These are phyloP conservation scores for Gryllus bimaculatus DNA, from an alignment of 1,140 invertebrate species.

Conservation along the genomic window DNA sequence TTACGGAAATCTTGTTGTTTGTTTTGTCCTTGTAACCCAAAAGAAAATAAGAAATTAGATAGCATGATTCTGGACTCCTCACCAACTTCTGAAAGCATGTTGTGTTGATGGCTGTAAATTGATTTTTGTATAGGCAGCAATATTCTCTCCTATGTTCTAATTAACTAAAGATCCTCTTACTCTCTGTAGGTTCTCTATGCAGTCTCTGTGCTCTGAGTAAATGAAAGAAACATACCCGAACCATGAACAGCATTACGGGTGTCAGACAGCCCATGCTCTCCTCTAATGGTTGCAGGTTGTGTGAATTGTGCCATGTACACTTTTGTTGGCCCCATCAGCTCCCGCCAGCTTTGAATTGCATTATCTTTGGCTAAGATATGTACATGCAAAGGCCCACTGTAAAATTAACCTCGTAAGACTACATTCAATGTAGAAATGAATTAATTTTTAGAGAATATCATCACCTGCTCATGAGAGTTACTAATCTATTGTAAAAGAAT, in stretches of 20 bases:
- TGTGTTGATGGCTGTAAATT: too few species aligned
- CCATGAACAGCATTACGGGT: constrained; percentile 88
- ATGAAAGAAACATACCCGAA: constrained; percentile 53
- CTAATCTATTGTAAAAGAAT: constrained; percentile 80
- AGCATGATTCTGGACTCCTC: too few species aligned
- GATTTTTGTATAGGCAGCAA: too few species aligned
- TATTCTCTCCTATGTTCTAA: background rate
- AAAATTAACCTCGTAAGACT: constrained; percentile 29
- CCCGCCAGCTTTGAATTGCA: constrained; percentile 70
- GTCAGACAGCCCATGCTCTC: constrained; percentile 76
- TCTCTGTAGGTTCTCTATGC: background rate
- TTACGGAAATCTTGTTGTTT: too few species aligned
- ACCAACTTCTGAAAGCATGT: too few species aligned
- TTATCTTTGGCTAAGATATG: constrained; percentile 65
- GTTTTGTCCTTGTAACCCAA: too few species aligned
- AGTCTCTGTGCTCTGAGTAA: background rate
- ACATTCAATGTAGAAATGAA: background rate
- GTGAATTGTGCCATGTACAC: constrained; percentile 67
- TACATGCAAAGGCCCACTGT: constrained; percentile 69
- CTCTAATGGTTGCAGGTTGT: constrained; percentile 66
- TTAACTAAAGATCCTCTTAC: background rate
- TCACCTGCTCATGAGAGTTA: constrained; percentile 78
- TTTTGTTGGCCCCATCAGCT: constrained; percentile 81
- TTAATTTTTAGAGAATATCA: background rate
- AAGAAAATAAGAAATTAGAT: too few species aligned